Conservation (phyloP, 2,888 invertebrate species). For the Acleris sparsana region DNA sequence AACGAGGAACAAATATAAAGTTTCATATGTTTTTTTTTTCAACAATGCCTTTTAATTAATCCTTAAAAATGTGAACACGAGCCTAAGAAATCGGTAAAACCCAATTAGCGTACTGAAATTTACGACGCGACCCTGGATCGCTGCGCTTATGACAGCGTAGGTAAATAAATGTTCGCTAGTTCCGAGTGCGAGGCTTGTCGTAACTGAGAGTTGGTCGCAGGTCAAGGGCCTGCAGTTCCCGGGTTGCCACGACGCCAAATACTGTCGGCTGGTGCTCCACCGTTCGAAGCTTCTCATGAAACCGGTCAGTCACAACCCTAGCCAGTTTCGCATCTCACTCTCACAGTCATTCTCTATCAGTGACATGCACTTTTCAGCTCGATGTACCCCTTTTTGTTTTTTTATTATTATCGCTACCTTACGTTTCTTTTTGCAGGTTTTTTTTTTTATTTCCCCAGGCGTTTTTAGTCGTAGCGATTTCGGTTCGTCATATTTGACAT, state of each 20-base stretch:
- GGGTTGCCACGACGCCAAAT: conserved; percentile 96
- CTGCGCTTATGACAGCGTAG: not conserved
- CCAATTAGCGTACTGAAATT: not conserved
- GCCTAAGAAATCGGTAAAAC: no score
- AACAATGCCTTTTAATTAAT: no score
- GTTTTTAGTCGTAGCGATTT: conserved; percentile 42
- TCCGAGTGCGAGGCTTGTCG: conserved; percentile 43
- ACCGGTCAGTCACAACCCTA: conserved; percentile 91
- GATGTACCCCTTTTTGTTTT: conserved; percentile 51
- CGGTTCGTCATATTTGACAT: conserved; percentile 44
- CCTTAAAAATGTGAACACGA: no score
- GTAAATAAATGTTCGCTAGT: conserved; percentile 6
- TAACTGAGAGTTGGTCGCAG: conserved; percentile 85
- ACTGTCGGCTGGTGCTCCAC: conserved; percentile 98
- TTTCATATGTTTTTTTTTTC: no score
- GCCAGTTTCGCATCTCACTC: conserved; percentile 42
- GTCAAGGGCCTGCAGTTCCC: conserved; percentile 98
- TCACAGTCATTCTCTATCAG: conserved; percentile 54
- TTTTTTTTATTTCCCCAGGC: conserved; percentile 45
- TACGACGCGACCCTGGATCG: not conserved
- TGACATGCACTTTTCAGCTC: conserved; percentile 60
- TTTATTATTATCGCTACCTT: conserved; percentile 49
- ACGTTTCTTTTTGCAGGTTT: conserved; percentile 47
- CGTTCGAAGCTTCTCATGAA: conserved; percentile 97
- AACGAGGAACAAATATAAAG: no score